A percentile compares a stretch with the other conserved stretches of the same genome.
phyloP scores from a whole-genome alignment of 2,797 vertebrate species.

The Orientallactaga sibirica region DNA sequence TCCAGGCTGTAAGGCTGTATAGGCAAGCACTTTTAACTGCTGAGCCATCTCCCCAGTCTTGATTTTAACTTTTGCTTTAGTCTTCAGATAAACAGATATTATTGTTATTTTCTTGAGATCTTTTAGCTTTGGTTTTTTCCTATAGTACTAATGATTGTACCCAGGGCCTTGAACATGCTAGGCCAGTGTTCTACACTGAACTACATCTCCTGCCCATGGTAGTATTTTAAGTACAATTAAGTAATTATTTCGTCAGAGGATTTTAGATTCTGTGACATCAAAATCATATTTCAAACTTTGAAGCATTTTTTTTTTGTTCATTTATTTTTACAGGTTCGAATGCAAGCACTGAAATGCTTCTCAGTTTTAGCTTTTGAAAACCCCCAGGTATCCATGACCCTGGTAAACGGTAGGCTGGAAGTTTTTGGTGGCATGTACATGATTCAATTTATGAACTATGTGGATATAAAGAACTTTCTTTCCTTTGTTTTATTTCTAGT shows the following conservation, averaged over 20 bases:
- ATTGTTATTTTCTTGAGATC: constrained; percentile 3
- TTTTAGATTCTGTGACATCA: constrained; percentile 63
- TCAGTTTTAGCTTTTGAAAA: constrained; percentile 99
- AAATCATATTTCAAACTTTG: constrained; percentile 45
- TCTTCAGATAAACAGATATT: constrained; percentile 43
- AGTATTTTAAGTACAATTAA: constrained; percentile 49
- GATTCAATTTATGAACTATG: constrained; percentile 58
- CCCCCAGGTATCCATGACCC: constrained; percentile 97
- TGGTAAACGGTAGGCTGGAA: constrained; percentile 95
- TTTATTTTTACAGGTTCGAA: constrained; percentile 92
- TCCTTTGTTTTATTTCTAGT: constrained; percentile 89
- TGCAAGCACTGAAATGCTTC: constrained; percentile 99
- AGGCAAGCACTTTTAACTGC: no score
- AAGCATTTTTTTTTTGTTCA: constrained; percentile 59
- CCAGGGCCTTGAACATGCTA: neutral
- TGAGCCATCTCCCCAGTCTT: no score
- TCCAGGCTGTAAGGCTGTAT: no score
- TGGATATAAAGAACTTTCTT: constrained; percentile 75
- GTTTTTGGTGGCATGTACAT: constrained; percentile 61
- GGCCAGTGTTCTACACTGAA: neutral
- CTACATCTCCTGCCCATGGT: neutral
- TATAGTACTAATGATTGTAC: neutral
- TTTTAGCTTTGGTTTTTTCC: constrained; percentile 3
- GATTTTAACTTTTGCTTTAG: neutral
- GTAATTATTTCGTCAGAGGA: constrained; percentile 64